Evolutionary conservation across 2,113 vertebrate species (phyloP).

Genomic region (Brachyhypopomus gauderio): DNA sequence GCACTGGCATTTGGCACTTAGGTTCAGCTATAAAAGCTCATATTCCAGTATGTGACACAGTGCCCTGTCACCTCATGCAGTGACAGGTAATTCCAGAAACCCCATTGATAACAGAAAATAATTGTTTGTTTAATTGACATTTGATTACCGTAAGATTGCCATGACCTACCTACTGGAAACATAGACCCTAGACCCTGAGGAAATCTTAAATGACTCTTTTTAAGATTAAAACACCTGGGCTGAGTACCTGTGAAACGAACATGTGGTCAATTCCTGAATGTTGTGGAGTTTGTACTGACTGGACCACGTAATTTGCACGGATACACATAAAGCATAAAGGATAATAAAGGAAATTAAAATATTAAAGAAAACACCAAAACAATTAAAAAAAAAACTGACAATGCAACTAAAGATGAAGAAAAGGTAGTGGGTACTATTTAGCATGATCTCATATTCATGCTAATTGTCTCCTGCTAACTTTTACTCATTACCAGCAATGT

Average conservation of each 20-base stretch:
- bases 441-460: background rate
- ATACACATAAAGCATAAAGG: conserved; percentile 4
- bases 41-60: background rate
- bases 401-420: background rate
- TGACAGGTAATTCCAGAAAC: background rate
- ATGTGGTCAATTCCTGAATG: background rate
- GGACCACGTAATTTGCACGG: background rate
- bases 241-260: conserved; percentile 9
- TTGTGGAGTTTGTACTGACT: background rate
- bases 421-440: background rate
- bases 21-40: background rate
- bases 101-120: background rate
- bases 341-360: background rate
- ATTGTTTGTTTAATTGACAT: background rate
- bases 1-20: conserved; percentile 6
- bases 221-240: background rate
- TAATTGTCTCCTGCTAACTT: background rate
- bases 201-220: background rate
- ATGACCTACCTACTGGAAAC: too few relatives aligned
- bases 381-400: background rate
- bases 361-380: background rate
- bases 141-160: too few relatives aligned
- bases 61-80: background rate
- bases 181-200: background rate
- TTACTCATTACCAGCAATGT: conserved; percentile 32